Conservation (phyloP, 2,797 vertebrate genomes). For the Lithobates sylvaticus region DNA sequence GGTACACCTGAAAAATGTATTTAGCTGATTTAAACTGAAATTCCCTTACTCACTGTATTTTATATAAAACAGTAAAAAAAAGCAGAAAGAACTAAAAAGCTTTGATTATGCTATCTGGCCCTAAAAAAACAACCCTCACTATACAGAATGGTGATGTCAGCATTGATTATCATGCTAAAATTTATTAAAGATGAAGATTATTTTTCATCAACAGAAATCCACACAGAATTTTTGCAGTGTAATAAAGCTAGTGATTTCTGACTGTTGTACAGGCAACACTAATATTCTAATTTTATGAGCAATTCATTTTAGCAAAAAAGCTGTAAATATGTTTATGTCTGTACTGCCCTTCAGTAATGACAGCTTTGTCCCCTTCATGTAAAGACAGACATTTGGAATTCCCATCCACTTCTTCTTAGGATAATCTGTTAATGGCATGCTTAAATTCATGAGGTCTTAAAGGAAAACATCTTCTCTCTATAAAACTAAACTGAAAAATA, state of each 20-base stretch:
- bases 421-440: slow-evolving; percentile 11
- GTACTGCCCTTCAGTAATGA: not conserved
- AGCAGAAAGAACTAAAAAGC: no score
- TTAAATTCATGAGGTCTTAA: not conserved
- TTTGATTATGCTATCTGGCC: no score
- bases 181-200: no score
- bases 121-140: no score
- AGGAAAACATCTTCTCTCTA: not conserved
- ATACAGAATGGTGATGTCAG: no score
- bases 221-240: no score
- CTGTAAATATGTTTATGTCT: not conserved
- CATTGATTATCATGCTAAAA: no score
- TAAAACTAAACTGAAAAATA: slow-evolving; percentile 3
- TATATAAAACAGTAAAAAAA: no score
- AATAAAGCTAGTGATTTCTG: not conserved
- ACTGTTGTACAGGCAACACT: not conserved
- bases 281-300: not conserved
- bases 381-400: not conserved
- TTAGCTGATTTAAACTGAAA: no score
- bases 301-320: not conserved
- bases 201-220: no score
- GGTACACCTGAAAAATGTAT: no score
- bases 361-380: not conserved
- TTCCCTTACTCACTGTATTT: no score
- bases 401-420: not conserved